Evolutionary conservation across 1,140 invertebrate genomes (phyloP), one percentile per base, ranked within the genome.

Genomic region (Sesamia nonagrioides): DNA sequence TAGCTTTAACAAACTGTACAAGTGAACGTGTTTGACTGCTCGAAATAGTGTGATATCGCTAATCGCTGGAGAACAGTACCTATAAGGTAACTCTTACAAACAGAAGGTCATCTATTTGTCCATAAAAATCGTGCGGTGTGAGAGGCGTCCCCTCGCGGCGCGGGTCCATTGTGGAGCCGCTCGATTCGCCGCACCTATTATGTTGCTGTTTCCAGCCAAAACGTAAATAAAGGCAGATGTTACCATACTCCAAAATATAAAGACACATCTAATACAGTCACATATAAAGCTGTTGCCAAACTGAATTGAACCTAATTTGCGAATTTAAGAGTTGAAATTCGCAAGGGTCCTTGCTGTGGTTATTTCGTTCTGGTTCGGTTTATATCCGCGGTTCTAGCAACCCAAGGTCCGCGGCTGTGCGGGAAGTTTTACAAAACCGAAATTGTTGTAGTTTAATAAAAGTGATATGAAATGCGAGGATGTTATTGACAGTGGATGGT

Each of bases 221-320:
- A 93, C 92, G 90, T 94, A 94, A 94, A 94, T 94, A 94, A 93
- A 93, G 80, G 90, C 92, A 94, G 92, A 93, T 94, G 92, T 94
- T 94, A 89, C 92, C 91, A 78, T 89, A 91, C 91, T 92, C 91
- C 89, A 89, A 90, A 92, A 92, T 88, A 89, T 89, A 84, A 72
- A 77, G 71, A 84, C 84, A 77, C 77, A 72, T 54, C 72, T 80
- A 71, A 45, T 77, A 72, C 60, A 66, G 54, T 58, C 74, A 82
- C 66, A 84, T 82, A 58, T 35, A 11, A 61, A 17, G 8, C 18
- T 42, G 2, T 15, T 56, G 56, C 35, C 56, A 84, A 63, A 17
- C 9, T 2, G 86, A 85, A 84, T 7, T 71, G 13, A 60, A 86
- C 85, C 69, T 42, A 86, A 88, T 4, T 6, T 0, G 0, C 9